phyloP scores from a whole-genome alignment of 2,888 invertebrate species.

The Hyposoter didymator region DNA sequence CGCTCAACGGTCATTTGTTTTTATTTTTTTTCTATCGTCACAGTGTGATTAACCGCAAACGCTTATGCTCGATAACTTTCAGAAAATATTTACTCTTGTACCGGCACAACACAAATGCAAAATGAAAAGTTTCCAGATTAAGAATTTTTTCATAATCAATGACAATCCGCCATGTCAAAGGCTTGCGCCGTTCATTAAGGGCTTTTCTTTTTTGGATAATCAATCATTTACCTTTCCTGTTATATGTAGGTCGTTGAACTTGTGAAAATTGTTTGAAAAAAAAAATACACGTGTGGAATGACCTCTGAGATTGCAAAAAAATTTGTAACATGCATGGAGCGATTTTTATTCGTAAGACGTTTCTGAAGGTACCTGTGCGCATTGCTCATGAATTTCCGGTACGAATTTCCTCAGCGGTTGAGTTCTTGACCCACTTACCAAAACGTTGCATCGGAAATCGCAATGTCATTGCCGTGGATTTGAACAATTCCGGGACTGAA shows the following conservation, averaged over 20 bases:
- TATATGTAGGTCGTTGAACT: no score
- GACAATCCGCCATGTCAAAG: background rate
- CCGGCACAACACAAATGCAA: background rate
- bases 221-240: no score
- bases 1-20: background rate
- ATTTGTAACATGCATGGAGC: background rate
- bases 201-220: no score
- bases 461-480: conserved; percentile 17
- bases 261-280: background rate
- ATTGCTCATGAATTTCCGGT: conserved; percentile 28
- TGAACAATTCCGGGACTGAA: background rate
- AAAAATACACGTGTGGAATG: background rate
- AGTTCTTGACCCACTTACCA: conserved; percentile 49
- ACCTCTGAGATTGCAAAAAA: background rate
- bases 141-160: background rate
- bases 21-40: background rate
- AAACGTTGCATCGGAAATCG: conserved; percentile 45
- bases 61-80: background rate
- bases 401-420: background rate
- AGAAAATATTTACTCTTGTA: background rate
- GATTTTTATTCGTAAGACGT: background rate
- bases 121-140: no score
- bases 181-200: no score
- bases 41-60: background rate
- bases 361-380: background rate